phyloP scores from a whole-genome alignment of 2,888 invertebrate species.

The Vandiemenella viatica region DNA sequence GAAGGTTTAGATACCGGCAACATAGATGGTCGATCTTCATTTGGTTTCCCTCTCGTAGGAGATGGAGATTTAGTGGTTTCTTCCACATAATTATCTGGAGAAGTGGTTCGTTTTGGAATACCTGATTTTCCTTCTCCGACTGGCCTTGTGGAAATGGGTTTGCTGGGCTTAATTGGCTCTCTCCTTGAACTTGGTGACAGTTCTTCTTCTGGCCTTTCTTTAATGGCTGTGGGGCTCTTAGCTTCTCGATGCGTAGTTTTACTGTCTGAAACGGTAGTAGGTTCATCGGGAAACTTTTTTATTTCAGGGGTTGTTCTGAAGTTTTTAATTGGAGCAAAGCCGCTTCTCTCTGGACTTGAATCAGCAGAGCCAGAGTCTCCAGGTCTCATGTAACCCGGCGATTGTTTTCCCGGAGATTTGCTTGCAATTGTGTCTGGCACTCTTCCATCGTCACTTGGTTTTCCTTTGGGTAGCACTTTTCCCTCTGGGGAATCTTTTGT shows the following conservation, averaged over 20 bases:
- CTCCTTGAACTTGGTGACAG: background rate
- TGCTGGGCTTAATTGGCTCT: conserved; percentile 12
- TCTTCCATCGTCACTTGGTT: background rate
- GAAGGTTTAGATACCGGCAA: background rate
- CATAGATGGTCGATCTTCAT: background rate
- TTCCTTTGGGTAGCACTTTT: background rate
- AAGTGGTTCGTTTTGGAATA: background rate
- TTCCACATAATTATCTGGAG: background rate
- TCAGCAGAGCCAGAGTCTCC: conserved; percentile 21
- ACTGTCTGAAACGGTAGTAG: no score
- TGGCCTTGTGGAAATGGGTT: conserved; percentile 9
- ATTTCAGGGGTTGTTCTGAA: conserved; percentile 19
- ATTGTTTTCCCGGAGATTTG: conserved; percentile 18
- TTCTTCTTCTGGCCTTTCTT: no score
- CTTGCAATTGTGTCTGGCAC: background rate
- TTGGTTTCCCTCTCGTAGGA: conserved; percentile 5
- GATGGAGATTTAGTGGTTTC: background rate
- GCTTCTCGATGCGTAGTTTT: no score
- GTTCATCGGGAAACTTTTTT: no score
- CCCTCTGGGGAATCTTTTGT: background rate
- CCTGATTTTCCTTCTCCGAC: background rate
- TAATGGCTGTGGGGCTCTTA: no score
- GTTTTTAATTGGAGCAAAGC: conserved; percentile 21
- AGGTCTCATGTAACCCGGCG: conserved; percentile 24
- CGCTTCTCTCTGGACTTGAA: conserved; percentile 21